These are phyloP conservation scores for Musca domestica DNA, from an alignment of 1,140 invertebrate genomes.

Conservation along the genomic window DNA sequence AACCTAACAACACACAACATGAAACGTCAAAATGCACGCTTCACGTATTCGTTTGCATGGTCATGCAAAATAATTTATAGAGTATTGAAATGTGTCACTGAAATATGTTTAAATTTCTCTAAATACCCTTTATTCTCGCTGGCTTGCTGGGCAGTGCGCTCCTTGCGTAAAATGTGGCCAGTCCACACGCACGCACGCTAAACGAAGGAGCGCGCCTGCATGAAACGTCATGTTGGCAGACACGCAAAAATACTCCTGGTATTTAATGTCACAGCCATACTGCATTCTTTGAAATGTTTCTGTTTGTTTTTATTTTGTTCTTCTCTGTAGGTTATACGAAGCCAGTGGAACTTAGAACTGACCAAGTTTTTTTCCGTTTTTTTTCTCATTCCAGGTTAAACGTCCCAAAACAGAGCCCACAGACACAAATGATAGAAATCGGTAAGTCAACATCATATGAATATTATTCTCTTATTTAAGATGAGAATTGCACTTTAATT, in stretches of 20 bases:
- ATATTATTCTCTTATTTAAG: too few relatives aligned
- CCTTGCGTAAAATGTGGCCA: neutral
- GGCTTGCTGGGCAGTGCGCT: too few relatives aligned
- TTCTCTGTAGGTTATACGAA: neutral
- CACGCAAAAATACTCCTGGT: constrained; percentile 14
- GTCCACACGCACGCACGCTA: constrained; percentile 13
- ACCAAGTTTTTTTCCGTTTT: neutral
- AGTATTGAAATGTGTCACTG: constrained; percentile 21
- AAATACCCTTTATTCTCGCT: constrained; percentile 6
- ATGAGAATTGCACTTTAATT: too few relatives aligned
- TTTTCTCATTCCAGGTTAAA: constrained; percentile 55
- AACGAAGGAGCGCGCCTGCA: neutral
- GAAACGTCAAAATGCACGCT: too few relatives aligned
- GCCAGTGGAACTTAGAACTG: neutral
- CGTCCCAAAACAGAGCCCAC: constrained; percentile 56
- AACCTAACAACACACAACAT: too few relatives aligned
- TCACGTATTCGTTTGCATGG: too few relatives aligned
- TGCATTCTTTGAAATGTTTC: neutral
- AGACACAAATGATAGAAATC: constrained; percentile 54
- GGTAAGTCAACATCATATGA: constrained; percentile 37
- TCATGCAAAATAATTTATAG: constrained; percentile 14
- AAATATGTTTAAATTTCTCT: constrained; percentile 19
- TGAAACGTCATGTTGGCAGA: constrained; percentile 6
- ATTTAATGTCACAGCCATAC: neutral
- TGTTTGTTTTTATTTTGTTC: neutral